These are phyloP conservation scores for Phenganax subtilis DNA, from an alignment of 92 coral and sea anemone species.

Conservation along the genomic window DNA sequence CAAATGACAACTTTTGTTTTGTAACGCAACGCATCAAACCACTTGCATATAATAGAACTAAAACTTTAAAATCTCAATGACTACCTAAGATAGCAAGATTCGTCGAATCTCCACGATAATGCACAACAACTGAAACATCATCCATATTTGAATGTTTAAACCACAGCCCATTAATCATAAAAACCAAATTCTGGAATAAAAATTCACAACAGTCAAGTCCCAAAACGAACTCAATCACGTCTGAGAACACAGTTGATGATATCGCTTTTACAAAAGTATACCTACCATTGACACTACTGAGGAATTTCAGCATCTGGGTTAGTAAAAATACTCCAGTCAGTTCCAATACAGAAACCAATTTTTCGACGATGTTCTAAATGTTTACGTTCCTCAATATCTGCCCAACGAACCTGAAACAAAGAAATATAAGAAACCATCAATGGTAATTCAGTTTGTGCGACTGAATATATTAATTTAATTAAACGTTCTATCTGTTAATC, in stretches of 20 bases:
- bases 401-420: conserved; percentile 91
- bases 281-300: conserved; percentile 38
- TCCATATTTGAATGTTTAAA: not conserved
- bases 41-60: not conserved
- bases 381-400: conserved; percentile 88
- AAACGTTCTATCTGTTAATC: too few relatives aligned
- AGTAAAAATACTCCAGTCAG: conserved; percentile 98
- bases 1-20: too few relatives aligned
- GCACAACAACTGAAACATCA: conserved; percentile 6
- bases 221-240: too few relatives aligned
- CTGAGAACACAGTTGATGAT: not conserved
- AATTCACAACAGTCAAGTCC: not conserved
- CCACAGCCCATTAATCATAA: not conserved
- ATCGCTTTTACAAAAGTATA: not conserved
- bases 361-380: conserved; percentile 89
- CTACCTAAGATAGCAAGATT: conserved; percentile 15
- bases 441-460: not conserved
- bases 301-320: conserved; percentile 98
- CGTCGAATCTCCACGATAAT: conserved; percentile 5
- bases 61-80: not conserved
- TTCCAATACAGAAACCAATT: conserved; percentile 98
- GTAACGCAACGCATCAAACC: too few relatives aligned
- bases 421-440: not conserved
- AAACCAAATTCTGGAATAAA: not conserved
- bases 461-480: not conserved